Percentiles rank a stretch among this genome's conserved stretches.
Conservation (phyloP, 2,797 vertebrate species). For the Ctenochaetus hawaiiensis region DNA sequence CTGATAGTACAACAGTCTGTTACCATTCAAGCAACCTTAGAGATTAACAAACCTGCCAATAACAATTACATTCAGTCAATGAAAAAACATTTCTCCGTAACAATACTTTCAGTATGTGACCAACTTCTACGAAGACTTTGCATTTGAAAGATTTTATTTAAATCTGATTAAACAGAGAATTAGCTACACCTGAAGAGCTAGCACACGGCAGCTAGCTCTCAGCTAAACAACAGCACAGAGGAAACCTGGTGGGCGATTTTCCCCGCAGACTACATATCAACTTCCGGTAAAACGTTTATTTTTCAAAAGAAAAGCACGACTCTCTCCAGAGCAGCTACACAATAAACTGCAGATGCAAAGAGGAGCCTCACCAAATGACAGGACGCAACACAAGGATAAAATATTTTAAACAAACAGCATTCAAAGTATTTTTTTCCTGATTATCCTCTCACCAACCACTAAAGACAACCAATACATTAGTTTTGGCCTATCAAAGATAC, state of each 20-base stretch:
- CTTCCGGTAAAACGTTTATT: conserved; percentile 38
- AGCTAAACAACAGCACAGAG: conserved; percentile 54
- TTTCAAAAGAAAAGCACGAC: conserved; percentile 66
- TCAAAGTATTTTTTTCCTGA: not conserved
- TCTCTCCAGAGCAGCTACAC: not conserved
- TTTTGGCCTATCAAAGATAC: too few relatives aligned
- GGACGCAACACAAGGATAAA: not conserved
- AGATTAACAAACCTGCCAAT: conserved; percentile 13
- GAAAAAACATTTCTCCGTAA: not conserved
- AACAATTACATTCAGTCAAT: not conserved
- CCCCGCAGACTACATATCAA: not conserved
- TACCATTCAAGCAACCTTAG: conserved; percentile 5
- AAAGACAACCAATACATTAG: too few relatives aligned
- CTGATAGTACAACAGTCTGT: not conserved
- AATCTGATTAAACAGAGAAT: not conserved
- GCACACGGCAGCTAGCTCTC: conserved; percentile 41
- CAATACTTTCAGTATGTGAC: not conserved
- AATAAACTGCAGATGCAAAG: not conserved
- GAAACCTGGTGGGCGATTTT: conserved; percentile 30
- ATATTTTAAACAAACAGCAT: not conserved
- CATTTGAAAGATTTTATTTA: conserved; percentile 1
- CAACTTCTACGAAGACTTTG: not conserved
- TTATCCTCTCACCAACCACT: not conserved
- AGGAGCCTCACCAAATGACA: not conserved
- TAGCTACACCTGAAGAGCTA: conserved; percentile 51